These are phyloP conservation scores for Sander vitreus DNA, from an alignment of 2,113 vertebrate genomes.

Conservation along the genomic window DNA sequence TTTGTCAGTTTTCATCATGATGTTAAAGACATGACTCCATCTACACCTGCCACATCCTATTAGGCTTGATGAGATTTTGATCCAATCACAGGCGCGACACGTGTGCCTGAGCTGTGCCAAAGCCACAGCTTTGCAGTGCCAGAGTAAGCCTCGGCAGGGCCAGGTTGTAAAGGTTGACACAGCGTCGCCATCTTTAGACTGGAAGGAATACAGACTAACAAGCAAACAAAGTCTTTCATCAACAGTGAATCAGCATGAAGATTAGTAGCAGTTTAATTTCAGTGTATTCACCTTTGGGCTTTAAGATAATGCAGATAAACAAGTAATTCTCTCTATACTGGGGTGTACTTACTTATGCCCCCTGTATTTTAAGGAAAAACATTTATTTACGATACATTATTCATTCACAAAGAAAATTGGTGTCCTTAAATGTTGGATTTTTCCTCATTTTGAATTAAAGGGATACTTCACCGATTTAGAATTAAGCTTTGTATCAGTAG, in stretches of 20 bases:
- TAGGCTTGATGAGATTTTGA: slow-evolving; percentile 44
- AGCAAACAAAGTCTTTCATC: slow-evolving; percentile 20
- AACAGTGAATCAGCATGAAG: too few relatives aligned
- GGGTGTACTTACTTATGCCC: too few relatives aligned
- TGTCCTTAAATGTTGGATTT: too few relatives aligned
- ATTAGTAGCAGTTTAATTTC: too few relatives aligned
- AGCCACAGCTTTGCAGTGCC: slow-evolving; percentile 45
- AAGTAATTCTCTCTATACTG: too few relatives aligned
- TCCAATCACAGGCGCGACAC: slow-evolving; percentile 53
- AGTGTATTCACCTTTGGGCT: too few relatives aligned
- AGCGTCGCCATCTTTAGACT: not conserved
- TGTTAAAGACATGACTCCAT: slow-evolving; percentile 53
- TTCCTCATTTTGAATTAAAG: too few relatives aligned
- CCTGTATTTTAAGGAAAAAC: too few relatives aligned
- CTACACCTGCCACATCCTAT: slow-evolving; percentile 61
- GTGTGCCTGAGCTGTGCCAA: slow-evolving; percentile 17
- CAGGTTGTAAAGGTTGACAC: slow-evolving; percentile 4
- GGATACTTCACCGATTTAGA: too few relatives aligned
- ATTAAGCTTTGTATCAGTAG: too few relatives aligned
- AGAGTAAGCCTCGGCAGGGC: not conserved
- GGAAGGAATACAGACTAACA: not conserved
- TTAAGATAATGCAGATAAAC: too few relatives aligned
- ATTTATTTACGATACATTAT: not conserved
- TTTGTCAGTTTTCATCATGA: slow-evolving; percentile 57
- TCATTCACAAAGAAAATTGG: too few relatives aligned